Evolutionary conservation across 2,888 invertebrate genomes (phyloP), one percentile per base, ranked within the genome.

Genomic region (Erynnis tages): DNA sequence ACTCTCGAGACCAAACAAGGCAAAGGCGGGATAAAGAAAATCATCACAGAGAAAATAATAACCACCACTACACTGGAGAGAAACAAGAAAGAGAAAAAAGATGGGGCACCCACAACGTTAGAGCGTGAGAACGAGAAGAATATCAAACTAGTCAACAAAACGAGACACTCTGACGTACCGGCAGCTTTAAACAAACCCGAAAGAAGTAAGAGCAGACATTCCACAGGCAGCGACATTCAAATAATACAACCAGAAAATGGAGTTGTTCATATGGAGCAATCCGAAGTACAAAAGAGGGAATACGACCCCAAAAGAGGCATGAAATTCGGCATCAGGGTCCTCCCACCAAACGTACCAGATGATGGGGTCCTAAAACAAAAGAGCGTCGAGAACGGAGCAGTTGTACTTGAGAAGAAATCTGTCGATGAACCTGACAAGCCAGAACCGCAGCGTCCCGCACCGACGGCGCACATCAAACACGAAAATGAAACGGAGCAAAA

Each of bases 281-380:
- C 79, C 1, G 91, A 91, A 73, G 69, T 80, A 0, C 91, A 91
- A 64, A 92, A 91, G 67, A 82, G 86, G 56, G 91, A 91, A 59
- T 84, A 90, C 34, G 91, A 92, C 54, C 80, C 86, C 0, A 91
- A 90, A 59, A 90, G 91, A 54, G 92, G 90, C 40, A 91, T 91
- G 76, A 94, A 94, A 70, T 93, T 94, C 48, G 94, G 94, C 0
- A 92, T 94, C 46, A 88, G 93, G 66, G 94, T 94, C 0, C 73
- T 94, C 2, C 93, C 93, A 8, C 90, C 91, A 3, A 91, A 90
- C 54, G 79, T 91, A 25, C 90, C 90, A 21, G 89, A 90, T 65
- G 90, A 90, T 59, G 90, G 90, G 19, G 82, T 90, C 0, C 62
- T 90, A 10, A 89, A 81, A 61, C 84, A 87, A 48, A 89, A 87